Conservation (phyloP, 37 sponge, comb jelly and placozoan species). For the Aphrocallistes beatrix region DNA sequence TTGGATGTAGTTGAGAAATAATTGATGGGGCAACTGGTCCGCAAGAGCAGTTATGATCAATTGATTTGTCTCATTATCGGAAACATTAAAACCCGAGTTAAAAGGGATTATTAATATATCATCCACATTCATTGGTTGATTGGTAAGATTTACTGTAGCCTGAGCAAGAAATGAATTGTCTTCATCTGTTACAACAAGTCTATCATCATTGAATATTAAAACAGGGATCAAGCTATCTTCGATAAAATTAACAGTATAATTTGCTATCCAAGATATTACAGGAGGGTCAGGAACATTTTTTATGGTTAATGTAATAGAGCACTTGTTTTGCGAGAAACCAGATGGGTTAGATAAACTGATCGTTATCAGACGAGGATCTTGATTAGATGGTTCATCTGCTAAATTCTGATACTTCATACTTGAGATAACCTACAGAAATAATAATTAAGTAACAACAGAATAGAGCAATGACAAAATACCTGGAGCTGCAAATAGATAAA, state of each 20-base stretch:
- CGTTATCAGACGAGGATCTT: background rate
- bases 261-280: background rate
- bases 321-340: background rate
- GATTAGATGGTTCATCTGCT: background rate
- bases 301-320: background rate
- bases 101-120: background rate
- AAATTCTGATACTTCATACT: background rate
- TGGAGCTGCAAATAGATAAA: too few relatives aligned
- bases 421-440: background rate
- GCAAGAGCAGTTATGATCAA: background rate
- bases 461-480: too few relatives aligned
- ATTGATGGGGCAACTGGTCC: background rate
- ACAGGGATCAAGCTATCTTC: background rate
- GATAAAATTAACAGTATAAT: background rate
- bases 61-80: background rate
- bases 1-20: background rate
- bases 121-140: background rate
- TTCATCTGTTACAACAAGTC: background rate
- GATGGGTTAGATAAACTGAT: background rate
- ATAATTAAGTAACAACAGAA: too few relatives aligned
- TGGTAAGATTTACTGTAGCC: background rate
- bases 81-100: background rate
- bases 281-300: background rate
- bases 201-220: background rate
- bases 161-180: background rate